These are phyloP conservation scores for Electrophaes corylata DNA, from an alignment of 2,888 invertebrate genomes.

Conservation along the genomic window DNA sequence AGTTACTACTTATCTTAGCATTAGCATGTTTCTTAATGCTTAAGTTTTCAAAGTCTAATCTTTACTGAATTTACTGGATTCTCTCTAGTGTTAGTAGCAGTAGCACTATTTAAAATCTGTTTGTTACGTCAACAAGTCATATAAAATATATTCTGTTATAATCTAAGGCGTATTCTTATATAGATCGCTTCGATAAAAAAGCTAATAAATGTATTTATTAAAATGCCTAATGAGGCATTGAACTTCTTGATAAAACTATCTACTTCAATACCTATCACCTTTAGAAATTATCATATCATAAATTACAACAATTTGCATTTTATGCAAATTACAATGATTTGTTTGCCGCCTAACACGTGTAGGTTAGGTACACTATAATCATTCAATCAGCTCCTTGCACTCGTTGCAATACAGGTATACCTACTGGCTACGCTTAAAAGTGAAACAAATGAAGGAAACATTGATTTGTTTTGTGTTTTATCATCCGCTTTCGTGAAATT, in stretches of 20 bases:
- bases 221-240: not conserved
- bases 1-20: too few species aligned
- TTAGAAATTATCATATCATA: slow-evolving; percentile 1
- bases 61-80: too few species aligned
- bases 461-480: slow-evolving; percentile 41
- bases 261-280: not conserved
- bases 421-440: slow-evolving; percentile 2
- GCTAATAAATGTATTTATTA: not conserved
- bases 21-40: too few species aligned
- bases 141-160: too few species aligned
- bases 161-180: too few species aligned
- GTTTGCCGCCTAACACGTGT: not conserved
- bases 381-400: not conserved
- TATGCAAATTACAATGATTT: slow-evolving; percentile 1
- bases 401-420: not conserved
- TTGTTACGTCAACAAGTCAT: too few species aligned
- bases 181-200: not conserved
- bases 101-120: too few species aligned
- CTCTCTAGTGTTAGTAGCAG: too few species aligned
- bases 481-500: slow-evolving; percentile 31
- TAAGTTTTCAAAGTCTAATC: too few species aligned
- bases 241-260: slow-evolving; percentile 9
- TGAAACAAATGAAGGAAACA: slow-evolving; percentile 11
- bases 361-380: not conserved
- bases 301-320: too few species aligned